A percentile compares a stretch with the other conserved stretches of the same genome.
Evolutionary conservation across 2,797 vertebrate species (phyloP).

Genomic region (Argyrosomus regius): DNA sequence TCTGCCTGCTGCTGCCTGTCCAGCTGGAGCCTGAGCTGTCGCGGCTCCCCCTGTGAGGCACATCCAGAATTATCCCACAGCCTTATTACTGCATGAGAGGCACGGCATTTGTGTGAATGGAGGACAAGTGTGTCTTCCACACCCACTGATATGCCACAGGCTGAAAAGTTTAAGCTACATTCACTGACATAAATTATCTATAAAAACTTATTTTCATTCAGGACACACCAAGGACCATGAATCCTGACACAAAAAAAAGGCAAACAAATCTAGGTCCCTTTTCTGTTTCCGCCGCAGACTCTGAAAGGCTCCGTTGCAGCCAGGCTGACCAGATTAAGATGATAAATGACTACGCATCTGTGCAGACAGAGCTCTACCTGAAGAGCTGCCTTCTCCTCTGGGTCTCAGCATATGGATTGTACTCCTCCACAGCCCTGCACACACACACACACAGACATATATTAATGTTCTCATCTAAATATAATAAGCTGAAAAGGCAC

Average conservation of each 20-base stretch:
- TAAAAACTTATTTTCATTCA: conserved; percentile 11
- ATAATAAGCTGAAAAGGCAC: conserved; percentile 71
- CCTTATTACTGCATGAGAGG: conserved; percentile 30
- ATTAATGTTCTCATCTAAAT: conserved; percentile 76
- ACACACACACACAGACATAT: conserved; percentile 45
- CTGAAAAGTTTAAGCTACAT: conserved; percentile 11
- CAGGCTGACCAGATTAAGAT: conserved; percentile 71
- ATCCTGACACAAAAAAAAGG: conserved; percentile 14
- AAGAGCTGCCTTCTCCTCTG: conserved; percentile 95
- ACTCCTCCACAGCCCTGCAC: conserved; percentile 87
- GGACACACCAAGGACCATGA: conserved; percentile 2
- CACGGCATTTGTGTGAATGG: conserved; percentile 2
- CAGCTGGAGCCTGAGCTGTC: conserved; percentile 90
- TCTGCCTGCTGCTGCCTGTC: conserved; percentile 93
- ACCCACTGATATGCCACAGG: conserved; percentile 2
- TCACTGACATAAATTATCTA: conserved; percentile 23
- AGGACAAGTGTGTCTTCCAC: conserved; percentile 16
- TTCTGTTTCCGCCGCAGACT: conserved; percentile 51
- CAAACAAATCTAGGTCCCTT: conserved; percentile 41
- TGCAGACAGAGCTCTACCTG: conserved; percentile 88
- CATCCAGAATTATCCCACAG: conserved; percentile 82
- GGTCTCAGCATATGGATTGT: conserved; percentile 91
- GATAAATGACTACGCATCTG: conserved; percentile 71
- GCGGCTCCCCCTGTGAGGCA: conserved; percentile 89
- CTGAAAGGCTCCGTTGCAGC: conserved; percentile 47